Base-by-base conservation (phyloP, 2,113 vertebrate species). In the Varanus komodoensis region DNA sequence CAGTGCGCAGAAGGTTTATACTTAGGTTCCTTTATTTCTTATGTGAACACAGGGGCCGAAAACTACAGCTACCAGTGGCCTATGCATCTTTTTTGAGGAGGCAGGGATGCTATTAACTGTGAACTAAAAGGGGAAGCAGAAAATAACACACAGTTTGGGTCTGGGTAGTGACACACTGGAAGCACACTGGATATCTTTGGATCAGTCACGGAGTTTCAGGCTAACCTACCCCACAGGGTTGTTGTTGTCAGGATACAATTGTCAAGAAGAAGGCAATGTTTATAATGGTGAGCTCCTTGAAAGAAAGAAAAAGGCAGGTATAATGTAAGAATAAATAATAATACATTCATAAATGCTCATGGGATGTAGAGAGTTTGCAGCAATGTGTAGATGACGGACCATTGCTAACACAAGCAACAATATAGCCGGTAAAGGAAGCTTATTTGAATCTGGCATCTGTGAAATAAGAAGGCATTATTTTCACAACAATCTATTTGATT, bases 401-500 rank as follows among this genome's bases (percentile, higher is more conserved):
- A 57, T 57, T 89, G n/a, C 50, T 84, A 89, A 75, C 6, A n/a
- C 15, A 15, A 67, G 9, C 75, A 67, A 71, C 29, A 81, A 88
- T 15, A 80, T 25, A 34, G n/a, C 50, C 32, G 73, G 27, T 71
- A 67, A 48, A 75, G 34, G 14, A 74, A 50, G 29, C 54, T 50
- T n/a, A 12, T 19, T 87, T 21, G 21, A 67, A 21, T 29, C 29
- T 52, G 38, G 6, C 14, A 78, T 67, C 9, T 57, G 7, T 25
- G n/a, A 67, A 67, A 50, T 67, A 68, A 84, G 68, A 89, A 64
- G 52, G 44, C n/a, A 77, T 19, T 78, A 8, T 69, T 69, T 57
- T 69, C 57, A 79, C n/a, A 48, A n/a, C 57, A 38, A 69, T 79
- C 52, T 84, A 21, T 84, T 84, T 88, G 81, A 87, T 69, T 19